Base-by-base conservation (phyloP, 2,888 invertebrate species). In the Allolobophora icterica region DNA sequence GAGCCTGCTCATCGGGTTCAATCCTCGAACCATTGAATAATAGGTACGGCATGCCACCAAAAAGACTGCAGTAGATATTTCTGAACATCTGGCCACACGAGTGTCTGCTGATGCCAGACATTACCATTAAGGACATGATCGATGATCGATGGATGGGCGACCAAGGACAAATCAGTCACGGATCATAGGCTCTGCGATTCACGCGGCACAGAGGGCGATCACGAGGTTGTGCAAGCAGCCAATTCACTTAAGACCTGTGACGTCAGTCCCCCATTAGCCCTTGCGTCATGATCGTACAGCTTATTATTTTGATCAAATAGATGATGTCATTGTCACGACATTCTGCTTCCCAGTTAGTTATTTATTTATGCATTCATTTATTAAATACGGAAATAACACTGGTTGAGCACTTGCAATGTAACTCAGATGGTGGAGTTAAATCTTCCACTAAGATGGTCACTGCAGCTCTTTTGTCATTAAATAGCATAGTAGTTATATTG, bases 91-190 rank as follows among this genome's bases (percentile, higher is more conserved):
- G 71, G n/a, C n/a, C 30, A 71, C 8, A n/a, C 71, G 1, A 71
- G 71, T 71, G 71, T 11, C 71, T 71, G 71, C 71, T n/a, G 71
- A 11, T 71, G 71, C 71, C 71, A 71, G 71, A 71, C 71, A 71
- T 71, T n/a, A n/a, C 71, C 71, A 71, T 71, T 71, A n/a, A n/a
- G 30, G 71, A 13, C n/a, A 8, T n/a, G 71, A 71, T 71, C 71
- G n/a, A 71, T 71, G 30, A n/a, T 71, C 71, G 71, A 30, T 71
- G 30, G 71, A n/a, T 71, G 71, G 71, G 11, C 71, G n/a, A 71
- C 71, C 30, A 71, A 71, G 71, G 71, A 71, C 71, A 71, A n/a
- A 71, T 71, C 71, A n/a, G 71, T 71, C 71, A 71, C n/a, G 71
- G 71, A 71, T 71, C 71, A n/a, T n/a, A n/a, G 30, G 71, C 71